Percentiles rank a stretch among this genome's conserved stretches.
These are phyloP conservation scores for Sylvietta virens DNA, from an alignment of 2,113 vertebrate species.

Conservation along the genomic window DNA sequence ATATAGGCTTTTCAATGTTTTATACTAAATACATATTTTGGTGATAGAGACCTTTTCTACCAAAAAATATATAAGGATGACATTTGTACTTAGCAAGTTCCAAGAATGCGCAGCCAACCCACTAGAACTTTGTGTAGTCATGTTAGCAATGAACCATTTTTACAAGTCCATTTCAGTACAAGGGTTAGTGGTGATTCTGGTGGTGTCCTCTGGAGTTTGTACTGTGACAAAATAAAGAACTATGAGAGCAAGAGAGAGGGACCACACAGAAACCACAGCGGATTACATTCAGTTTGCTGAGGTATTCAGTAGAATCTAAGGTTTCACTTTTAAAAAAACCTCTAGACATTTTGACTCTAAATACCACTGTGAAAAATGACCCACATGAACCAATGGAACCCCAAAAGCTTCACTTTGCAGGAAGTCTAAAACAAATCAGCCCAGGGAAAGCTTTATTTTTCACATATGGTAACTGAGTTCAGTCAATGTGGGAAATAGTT, in stretches of 20 bases:
- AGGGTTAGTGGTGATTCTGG: background rate
- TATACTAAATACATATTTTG: background rate
- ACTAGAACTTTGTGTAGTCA: background rate
- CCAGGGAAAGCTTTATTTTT: background rate
- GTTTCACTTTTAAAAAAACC: background rate
- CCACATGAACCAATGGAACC: background rate
- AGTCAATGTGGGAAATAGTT: background rate
- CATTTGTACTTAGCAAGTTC: background rate
- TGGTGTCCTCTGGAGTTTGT: background rate
- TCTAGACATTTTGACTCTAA: background rate
- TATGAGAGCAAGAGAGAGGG: fast-evolving
- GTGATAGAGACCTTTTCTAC: background rate
- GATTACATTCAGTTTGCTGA: background rate
- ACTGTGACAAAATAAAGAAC: background rate
- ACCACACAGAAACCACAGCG: background rate
- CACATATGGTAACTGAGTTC: background rate
- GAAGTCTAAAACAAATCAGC: background rate
- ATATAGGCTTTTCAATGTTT: background rate
- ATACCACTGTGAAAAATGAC: background rate
- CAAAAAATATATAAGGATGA: background rate
- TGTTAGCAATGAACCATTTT: background rate
- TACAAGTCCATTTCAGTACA: background rate
- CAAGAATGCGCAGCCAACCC: background rate
- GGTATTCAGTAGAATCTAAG: background rate
- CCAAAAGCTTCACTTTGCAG: background rate